Evolutionary conservation across 1,140 invertebrate species (phyloP).

Genomic region (Drosophila ogumai): DNA sequence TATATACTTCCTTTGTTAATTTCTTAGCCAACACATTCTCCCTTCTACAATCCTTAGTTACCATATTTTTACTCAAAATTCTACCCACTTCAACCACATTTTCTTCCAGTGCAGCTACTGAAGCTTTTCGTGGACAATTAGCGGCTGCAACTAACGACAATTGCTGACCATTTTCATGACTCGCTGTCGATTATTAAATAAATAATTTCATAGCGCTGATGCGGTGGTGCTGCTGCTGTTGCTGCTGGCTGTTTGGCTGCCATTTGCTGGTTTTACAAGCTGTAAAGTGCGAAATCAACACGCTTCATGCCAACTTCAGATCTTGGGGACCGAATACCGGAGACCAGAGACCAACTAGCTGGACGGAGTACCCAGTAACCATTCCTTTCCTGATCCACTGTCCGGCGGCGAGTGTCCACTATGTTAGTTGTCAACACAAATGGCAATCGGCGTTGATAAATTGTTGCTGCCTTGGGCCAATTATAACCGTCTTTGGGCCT

Average conservation of each 20-base stretch:
- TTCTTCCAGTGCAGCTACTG: not conserved
- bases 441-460: slow-evolving; percentile 82
- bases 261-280: slow-evolving; percentile 74
- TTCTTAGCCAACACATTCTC: not conserved
- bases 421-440: slow-evolving; percentile 81
- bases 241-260: slow-evolving; percentile 12
- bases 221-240: slow-evolving; percentile 10
- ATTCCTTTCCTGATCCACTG: slow-evolving; percentile 46
- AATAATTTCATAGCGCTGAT: slow-evolving; percentile 75
- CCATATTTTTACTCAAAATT: not conserved
- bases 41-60: not conserved
- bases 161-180: slow-evolving; percentile 72
- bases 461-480: slow-evolving; percentile 81
- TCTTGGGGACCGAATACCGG: slow-evolving; percentile 17
- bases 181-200: slow-evolving; percentile 75
- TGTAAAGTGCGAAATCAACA: slow-evolving; percentile 83
- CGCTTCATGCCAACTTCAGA: slow-evolving; percentile 78
- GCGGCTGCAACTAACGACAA: slow-evolving; percentile 62
- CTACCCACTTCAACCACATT: too few relatives aligned
- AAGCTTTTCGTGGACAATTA: slow-evolving; percentile 77
- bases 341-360: not conserved
- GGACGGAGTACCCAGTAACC: slow-evolving; percentile 25
- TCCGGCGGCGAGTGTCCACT: slow-evolving; percentile 51
- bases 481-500: slow-evolving; percentile 80
- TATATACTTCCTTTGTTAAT: not conserved